phyloP scores from a whole-genome alignment of 2,888 invertebrate genomes.

The Eledone cirrhosa region DNA sequence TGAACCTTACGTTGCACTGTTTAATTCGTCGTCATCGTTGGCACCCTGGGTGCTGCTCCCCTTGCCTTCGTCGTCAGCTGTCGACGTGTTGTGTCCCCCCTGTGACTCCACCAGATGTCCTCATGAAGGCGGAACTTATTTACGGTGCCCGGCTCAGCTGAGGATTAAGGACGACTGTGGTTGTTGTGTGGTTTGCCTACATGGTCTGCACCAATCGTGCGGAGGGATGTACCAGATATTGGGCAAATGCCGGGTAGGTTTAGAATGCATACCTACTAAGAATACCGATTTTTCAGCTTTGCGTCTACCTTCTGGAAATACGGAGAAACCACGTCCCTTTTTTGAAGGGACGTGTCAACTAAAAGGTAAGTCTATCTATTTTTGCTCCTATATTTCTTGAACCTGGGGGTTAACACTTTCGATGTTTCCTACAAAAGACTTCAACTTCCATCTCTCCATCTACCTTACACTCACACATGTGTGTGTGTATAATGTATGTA shows the following conservation, averaged over 20 bases:
- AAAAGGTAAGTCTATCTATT: neutral
- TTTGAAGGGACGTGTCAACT: neutral
- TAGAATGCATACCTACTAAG: neutral
- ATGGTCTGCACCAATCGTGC: neutral
- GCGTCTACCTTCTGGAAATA: neutral
- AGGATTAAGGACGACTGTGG: conserved; percentile 1
- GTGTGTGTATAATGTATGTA: neutral
- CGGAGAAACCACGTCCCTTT: neutral
- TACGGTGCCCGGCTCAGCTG: neutral
- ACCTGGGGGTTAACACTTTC: too few species aligned
- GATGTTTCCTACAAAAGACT: too few species aligned
- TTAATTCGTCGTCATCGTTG: neutral
- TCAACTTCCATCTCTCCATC: too few species aligned
- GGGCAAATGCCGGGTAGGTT: conserved; percentile 1
- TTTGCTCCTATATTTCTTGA: neutral
- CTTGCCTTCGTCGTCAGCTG: neutral
- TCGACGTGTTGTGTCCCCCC: neutral
- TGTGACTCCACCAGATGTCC: neutral
- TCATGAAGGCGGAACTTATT: neutral
- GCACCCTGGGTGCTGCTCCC: neutral
- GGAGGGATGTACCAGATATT: conserved; percentile 15
- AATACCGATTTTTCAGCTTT: neutral
- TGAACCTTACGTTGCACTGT: neutral
- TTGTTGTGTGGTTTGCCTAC: conserved; percentile 7
- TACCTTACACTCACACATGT: neutral